Percentiles rank a stretch among this genome's conserved stretches.
These are phyloP conservation scores for Monochamus alternatus DNA, from an alignment of 2,888 invertebrate genomes.

Conservation along the genomic window DNA sequence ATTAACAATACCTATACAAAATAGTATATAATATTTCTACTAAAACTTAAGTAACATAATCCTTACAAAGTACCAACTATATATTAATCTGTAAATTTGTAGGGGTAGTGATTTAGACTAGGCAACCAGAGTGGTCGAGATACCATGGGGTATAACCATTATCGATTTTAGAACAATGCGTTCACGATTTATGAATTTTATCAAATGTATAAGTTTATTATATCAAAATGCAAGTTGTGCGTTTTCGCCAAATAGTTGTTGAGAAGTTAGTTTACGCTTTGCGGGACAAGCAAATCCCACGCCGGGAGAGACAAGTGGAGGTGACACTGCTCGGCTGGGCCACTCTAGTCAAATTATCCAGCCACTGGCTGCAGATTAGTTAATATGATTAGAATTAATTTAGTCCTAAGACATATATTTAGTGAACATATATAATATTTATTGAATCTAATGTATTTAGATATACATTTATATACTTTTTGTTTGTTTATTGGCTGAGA, in stretches of 20 bases:
- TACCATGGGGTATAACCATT: constrained; percentile 59
- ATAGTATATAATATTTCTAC: constrained; percentile 70
- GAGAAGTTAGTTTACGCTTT: constrained; percentile 70
- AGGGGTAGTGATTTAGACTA: constrained; percentile 63
- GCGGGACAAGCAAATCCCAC: constrained; percentile 61
- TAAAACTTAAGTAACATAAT: constrained; percentile 70
- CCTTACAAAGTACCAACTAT: constrained; percentile 79
- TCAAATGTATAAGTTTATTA: constrained; percentile 68
- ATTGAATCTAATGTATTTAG: constrained; percentile 70
- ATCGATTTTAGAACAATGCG: constrained; percentile 70
- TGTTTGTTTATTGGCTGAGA: constrained; percentile 67
- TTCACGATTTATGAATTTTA: constrained; percentile 70
- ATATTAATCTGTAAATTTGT: constrained; percentile 71
- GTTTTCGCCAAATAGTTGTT: constrained; percentile 70
- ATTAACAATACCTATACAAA: constrained; percentile 66
- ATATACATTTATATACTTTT: constrained; percentile 57
- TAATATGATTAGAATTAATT: constrained; percentile 70
- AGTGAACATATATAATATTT: constrained; percentile 70
- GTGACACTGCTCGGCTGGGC: constrained; percentile 64
- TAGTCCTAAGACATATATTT: constrained; percentile 66
- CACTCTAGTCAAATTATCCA: constrained; percentile 72
- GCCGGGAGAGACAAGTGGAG: constrained; percentile 60
- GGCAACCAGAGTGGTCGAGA: constrained; percentile 59
- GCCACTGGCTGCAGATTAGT: constrained; percentile 69
- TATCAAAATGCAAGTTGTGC: constrained; percentile 69